Conservation (phyloP, 64 coral and sea anemone genomes). For the Hydrozoanthus tunicans region DNA sequence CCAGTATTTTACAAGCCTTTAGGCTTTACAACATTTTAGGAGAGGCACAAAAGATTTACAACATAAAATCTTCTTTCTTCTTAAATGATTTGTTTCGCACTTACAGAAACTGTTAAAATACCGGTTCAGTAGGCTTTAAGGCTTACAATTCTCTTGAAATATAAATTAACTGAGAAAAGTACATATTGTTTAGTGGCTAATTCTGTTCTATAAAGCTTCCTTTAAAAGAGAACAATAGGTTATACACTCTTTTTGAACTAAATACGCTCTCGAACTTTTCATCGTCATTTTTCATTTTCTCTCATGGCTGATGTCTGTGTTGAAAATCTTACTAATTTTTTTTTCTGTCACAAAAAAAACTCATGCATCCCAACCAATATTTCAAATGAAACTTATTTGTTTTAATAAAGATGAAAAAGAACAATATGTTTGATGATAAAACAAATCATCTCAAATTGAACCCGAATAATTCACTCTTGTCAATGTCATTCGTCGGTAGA, state of each 20-base stretch:
- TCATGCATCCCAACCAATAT: neutral
- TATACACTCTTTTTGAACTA: neutral
- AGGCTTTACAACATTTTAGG: neutral
- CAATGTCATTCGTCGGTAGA: neutral
- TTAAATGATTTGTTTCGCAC: too few species aligned
- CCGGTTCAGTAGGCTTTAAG: neutral
- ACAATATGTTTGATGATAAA: neutral
- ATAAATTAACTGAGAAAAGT: neutral
- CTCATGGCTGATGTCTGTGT: too few species aligned
- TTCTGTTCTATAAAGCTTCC: neutral
- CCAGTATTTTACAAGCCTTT: neutral
- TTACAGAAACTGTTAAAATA: neutral
- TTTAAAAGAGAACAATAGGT: neutral
- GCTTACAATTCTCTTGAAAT: conserved; percentile 8
- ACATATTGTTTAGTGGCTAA: conserved; percentile 4
- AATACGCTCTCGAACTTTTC: neutral
- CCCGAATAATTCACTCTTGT: neutral
- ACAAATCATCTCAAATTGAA: neutral
- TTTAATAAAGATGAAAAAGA: neutral
- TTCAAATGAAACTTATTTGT: neutral
- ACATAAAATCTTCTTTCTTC: neutral
- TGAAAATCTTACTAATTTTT: neutral
- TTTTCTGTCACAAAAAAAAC: neutral
- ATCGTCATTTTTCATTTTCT: neutral
- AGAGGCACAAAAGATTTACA: neutral